Evolutionary conservation across 2,888 invertebrate genomes (phyloP).

Genomic region (Chrysotoxum bicinctum): DNA sequence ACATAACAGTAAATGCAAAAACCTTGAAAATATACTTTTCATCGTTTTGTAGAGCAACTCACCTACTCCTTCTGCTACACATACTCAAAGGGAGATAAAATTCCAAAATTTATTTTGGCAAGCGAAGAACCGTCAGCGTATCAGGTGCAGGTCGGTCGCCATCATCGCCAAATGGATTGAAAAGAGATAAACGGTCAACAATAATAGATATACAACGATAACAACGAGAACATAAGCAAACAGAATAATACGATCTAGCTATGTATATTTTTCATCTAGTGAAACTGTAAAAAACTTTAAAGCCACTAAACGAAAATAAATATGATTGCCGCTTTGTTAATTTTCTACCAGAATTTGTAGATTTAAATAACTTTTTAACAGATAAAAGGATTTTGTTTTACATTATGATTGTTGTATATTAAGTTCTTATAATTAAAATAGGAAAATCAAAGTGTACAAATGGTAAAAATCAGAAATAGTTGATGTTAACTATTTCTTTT

Average conservation of each 20-base stretch:
- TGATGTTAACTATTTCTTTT: too few relatives aligned
- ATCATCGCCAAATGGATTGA: conserved; percentile 21
- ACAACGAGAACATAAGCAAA: background rate
- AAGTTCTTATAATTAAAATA: too few relatives aligned
- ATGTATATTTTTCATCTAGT: conserved; percentile 15
- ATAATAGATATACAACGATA: background rate
- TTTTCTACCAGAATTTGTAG: background rate
- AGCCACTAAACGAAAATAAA: background rate
- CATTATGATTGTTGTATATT: too few relatives aligned
- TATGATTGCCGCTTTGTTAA: background rate
- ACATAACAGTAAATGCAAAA: conserved; percentile 41
- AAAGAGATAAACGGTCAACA: conserved; percentile 54
- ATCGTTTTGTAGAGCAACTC: background rate
- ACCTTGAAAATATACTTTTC: conserved; percentile 41
- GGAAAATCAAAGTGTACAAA: too few relatives aligned
- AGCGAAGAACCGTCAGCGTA: background rate
- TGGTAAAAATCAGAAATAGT: too few relatives aligned
- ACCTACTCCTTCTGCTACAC: background rate
- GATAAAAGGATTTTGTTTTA: too few relatives aligned
- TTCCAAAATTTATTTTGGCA: background rate
- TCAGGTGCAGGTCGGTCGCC: too few relatives aligned
- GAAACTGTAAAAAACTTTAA: conserved; percentile 19
- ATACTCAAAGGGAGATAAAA: background rate
- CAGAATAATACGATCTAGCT: conserved; percentile 18
- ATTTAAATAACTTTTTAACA: too few relatives aligned